These are phyloP conservation scores for Athrips mouffetella DNA, from an alignment of 2,888 invertebrate genomes.

Conservation along the genomic window DNA sequence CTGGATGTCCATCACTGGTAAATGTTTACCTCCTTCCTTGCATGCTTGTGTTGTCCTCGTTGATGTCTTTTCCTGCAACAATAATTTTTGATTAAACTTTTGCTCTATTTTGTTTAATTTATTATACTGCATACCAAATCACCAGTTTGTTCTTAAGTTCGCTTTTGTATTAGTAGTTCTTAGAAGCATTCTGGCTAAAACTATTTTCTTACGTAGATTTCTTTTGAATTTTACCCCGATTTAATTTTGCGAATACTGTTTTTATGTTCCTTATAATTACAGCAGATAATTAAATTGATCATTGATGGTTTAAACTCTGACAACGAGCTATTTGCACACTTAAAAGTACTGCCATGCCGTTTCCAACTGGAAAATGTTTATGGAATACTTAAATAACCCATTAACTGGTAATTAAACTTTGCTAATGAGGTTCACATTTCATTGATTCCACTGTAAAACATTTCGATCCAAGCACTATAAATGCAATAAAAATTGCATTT, in stretches of 20 bases:
- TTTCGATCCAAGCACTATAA: conserved; percentile 37
- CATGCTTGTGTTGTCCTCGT: conserved; percentile 38
- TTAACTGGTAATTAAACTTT: conserved; percentile 32
- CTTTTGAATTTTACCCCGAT: too few relatives aligned
- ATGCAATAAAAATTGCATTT: conserved; percentile 44
- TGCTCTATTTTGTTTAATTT: too few relatives aligned
- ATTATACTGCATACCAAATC: too few relatives aligned
- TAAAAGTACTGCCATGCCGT: conserved; percentile 1
- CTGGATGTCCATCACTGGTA: conserved; percentile 98
- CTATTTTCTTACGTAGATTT: too few relatives aligned
- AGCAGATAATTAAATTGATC: background rate
- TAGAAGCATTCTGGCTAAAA: too few relatives aligned
- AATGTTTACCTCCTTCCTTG: conserved; percentile 70
- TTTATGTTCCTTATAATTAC: too few relatives aligned
- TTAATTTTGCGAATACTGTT: too few relatives aligned
- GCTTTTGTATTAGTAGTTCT: too few relatives aligned
- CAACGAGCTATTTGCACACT: background rate
- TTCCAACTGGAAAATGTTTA: conserved; percentile 35
- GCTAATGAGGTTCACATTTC: conserved; percentile 27
- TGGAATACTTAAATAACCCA: conserved; percentile 20
- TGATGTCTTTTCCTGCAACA: conserved; percentile 33
- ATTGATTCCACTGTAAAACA: conserved; percentile 38
- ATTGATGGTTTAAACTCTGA: too few relatives aligned
- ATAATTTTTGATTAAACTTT: conserved; percentile 14
- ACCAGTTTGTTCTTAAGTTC: too few relatives aligned